These are phyloP conservation scores for Plestiodon gilberti DNA, from an alignment of 2,113 vertebrate species.

Conservation along the genomic window DNA sequence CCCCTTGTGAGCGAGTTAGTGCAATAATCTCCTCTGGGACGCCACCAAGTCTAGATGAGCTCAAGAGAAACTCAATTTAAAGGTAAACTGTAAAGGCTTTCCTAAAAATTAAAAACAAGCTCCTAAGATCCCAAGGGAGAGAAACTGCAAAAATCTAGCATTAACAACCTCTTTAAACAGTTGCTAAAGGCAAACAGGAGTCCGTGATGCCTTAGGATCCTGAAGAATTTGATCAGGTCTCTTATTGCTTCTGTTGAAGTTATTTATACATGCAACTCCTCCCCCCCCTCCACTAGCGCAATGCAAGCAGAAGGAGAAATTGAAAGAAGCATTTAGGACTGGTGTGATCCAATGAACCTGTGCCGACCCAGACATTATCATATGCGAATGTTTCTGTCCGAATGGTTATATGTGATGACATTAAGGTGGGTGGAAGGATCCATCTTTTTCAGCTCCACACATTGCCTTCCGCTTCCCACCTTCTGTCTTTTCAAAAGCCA, in stretches of 20 bases:
- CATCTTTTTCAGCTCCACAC: too few species aligned
- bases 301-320: not conserved
- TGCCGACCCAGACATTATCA: too few species aligned
- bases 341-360: too few species aligned
- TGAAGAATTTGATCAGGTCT: not conserved
- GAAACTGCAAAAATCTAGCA: too few species aligned
- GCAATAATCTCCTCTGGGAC: not conserved
- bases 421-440: too few species aligned
- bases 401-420: too few species aligned
- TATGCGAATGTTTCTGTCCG: too few species aligned
- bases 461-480: too few species aligned
- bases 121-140: conserved; percentile 3
- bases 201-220: not conserved
- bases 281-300: not conserved
- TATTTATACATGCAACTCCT: not conserved
- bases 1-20: not conserved
- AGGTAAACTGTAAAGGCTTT: conserved; percentile 32
- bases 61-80: conserved; percentile 35
- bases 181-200: not conserved
- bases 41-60: not conserved
- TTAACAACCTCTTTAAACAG: not conserved
- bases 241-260: not conserved
- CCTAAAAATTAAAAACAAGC: conserved; percentile 34
- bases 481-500: too few species aligned
- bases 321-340: too few species aligned